These are phyloP conservation scores for Trichonephila inaurata DNA, from an alignment of 1,140 invertebrate species.

Conservation along the genomic window DNA sequence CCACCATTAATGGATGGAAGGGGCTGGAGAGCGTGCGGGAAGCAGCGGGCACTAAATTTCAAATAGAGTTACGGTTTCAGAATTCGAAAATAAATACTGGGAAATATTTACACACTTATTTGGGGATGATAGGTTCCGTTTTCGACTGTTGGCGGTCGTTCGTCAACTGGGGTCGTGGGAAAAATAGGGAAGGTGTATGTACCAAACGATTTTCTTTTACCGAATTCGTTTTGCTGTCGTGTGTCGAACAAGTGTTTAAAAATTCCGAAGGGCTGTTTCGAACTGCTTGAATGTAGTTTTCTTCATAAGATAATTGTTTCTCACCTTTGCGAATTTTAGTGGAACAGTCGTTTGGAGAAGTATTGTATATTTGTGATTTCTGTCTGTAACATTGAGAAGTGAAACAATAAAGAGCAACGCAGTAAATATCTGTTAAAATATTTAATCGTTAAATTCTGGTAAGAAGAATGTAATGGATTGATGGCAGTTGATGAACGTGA, in stretches of 20 bases:
- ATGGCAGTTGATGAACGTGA: no score
- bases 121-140: slow-evolving; percentile 14
- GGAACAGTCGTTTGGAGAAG: no score
- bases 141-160: neutral
- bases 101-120: slow-evolving; percentile 32
- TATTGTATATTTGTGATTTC: no score
- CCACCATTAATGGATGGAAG: slow-evolving; percentile 21
- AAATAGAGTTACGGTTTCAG: slow-evolving; percentile 33
- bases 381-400: no score
- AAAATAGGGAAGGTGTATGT: neutral
- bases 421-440: no score
- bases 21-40: no score
- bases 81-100: neutral
- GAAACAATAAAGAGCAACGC: no score
- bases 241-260: neutral
- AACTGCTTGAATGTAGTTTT: neutral
- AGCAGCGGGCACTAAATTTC: slow-evolving; percentile 41
- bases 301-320: neutral
- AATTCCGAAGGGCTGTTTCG: slow-evolving; percentile 4
- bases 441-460: no score
- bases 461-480: no score
- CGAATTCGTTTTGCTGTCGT: neutral
- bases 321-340: no score
- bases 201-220: no score
- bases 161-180: slow-evolving; percentile 28